Conservation (phyloP, 2,113 vertebrate genomes). For the Malaclemys terrapin region DNA sequence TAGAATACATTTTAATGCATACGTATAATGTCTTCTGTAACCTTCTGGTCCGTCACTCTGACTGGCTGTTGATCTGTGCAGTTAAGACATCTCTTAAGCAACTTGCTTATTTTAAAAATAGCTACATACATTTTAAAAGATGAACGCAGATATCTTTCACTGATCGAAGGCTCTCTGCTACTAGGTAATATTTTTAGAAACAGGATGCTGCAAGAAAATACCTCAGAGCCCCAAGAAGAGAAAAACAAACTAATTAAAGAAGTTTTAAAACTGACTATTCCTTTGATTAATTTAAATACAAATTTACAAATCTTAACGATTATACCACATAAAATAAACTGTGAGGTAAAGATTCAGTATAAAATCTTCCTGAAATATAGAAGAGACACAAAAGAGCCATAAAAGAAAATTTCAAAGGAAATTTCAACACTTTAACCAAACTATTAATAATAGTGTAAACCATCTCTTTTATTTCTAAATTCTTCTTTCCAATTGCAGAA, state of each 20-base stretch:
- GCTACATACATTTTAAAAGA: neutral
- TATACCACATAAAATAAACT: too few species aligned
- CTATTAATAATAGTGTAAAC: neutral
- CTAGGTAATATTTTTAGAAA: constrained; percentile 44
- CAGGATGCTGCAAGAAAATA: constrained; percentile 22
- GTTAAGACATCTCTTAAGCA: neutral
- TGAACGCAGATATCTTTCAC: neutral
- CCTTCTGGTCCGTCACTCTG: neutral
- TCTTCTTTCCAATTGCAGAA: neutral
- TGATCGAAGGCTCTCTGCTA: neutral
- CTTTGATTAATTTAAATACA: neutral
- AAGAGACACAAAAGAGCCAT: neutral
- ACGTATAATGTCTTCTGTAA: neutral
- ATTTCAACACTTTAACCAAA: neutral
- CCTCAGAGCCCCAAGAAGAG: neutral
- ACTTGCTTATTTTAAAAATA: constrained; percentile 16
- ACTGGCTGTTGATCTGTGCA: neutral
- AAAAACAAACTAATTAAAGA: neutral
- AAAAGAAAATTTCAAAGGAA: neutral
- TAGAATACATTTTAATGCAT: neutral
- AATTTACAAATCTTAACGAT: neutral
- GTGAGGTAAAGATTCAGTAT: neutral
- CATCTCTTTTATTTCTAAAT: neutral
- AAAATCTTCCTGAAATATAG: neutral
- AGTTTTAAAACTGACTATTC: neutral